Evolutionary conservation across 1,140 invertebrate species (phyloP), one percentile per base, ranked within the genome.

Genomic region (Bombus vancouverensis): DNA sequence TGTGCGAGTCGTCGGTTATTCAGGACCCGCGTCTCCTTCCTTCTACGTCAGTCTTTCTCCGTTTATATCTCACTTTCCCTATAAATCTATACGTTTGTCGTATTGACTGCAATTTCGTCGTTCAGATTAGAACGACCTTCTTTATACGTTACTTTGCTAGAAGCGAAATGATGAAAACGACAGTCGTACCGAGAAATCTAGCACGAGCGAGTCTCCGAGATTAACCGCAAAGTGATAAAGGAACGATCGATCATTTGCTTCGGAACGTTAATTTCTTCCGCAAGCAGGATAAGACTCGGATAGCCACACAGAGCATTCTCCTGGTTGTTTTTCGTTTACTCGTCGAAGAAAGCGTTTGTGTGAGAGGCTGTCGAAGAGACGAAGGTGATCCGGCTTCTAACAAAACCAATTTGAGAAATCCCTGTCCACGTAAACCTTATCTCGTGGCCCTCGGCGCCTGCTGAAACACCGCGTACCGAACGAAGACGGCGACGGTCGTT

Each of bases 321-420:
- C 28, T 62, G 12, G 59, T 62, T 66, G n/a, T 66, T 34, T 34
- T 15, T 6, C n/a, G n/a, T 65, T 65, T n/a, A 65, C 28, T 62
- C n/a, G 62, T n/a, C 1, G 62, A 65, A 15, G n/a, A 13, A 32
- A n/a, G 62, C 5, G 62, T 32, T 15, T 32, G 62, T 66, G 13
- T 34, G n/a, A n/a, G 74, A 71, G 66, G 3, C 34, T 8, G 72
- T 68, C 75, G 83, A 79, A 70, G 83, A 65, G n/a, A 85, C 53
- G 76, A 88, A 85, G 81, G 88, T 89, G 78, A 89, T 74, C 88
- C 68, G 79, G 79, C 28, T 78, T 87, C 82, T 90, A 90, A 90
- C 86, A 88, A 90, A 90, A 90, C 86, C 89, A 90, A 90, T 90
- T 90, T 90, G 86, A 71, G 89, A 89, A 90, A 90, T 84, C 89